Evolutionary conservation across 2,113 vertebrate species (phyloP).

Genomic region (Sapayoa aenigma): DNA sequence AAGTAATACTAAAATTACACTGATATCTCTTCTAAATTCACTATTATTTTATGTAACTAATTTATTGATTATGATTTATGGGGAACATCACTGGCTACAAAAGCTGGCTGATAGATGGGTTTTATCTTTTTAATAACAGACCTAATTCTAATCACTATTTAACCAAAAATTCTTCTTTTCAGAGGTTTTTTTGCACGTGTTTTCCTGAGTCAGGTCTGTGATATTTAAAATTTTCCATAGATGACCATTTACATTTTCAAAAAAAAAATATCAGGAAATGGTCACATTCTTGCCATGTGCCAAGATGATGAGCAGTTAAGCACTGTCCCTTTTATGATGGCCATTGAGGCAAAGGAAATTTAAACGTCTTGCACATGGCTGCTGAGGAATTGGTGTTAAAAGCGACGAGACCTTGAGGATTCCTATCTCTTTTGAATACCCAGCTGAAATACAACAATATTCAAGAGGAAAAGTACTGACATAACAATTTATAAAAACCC

Average conservation of each 20-base stretch:
- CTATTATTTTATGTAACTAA: background rate
- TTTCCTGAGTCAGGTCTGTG: background rate
- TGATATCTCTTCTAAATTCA: background rate
- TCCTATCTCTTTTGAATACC: background rate
- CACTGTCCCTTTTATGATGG: background rate
- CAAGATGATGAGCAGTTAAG: background rate
- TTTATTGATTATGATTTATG: background rate
- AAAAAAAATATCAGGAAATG: background rate
- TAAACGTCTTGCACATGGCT: background rate
- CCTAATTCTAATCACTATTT: background rate
- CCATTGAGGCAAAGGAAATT: background rate
- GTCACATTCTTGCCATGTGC: background rate
- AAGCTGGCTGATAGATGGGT: background rate
- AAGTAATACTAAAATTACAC: background rate
- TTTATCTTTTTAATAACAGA: constrained; percentile 2
- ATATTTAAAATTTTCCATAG: background rate
- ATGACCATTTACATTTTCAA: background rate
- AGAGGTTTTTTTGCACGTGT: background rate
- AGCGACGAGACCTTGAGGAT: background rate
- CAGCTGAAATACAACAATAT: background rate
- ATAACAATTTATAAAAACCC: background rate
- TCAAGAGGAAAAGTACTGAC: background rate
- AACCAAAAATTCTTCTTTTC: background rate
- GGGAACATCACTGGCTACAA: background rate
- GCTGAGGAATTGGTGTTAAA: background rate